These are phyloP conservation scores for Hylia prasina DNA, from an alignment of 2,113 vertebrate species.

Conservation along the genomic window DNA sequence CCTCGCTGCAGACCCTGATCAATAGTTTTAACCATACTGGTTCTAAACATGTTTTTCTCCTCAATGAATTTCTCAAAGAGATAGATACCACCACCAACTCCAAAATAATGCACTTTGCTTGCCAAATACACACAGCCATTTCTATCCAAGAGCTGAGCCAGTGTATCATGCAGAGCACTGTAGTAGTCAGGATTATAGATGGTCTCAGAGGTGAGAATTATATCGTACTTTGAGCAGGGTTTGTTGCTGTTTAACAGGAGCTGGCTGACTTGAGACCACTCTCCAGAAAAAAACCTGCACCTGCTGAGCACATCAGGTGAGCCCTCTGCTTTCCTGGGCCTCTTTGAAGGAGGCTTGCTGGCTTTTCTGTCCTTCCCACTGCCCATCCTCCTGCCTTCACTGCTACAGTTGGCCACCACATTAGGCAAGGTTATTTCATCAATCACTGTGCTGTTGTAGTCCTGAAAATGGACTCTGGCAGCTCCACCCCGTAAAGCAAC, in stretches of 20 bases:
- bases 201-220: constrained; percentile 93
- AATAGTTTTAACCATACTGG: constrained; percentile 72
- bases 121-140: constrained; percentile 83
- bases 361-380: background rate
- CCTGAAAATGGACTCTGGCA: constrained; percentile 87
- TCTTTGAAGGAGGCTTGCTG: constrained; percentile 27
- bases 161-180: constrained; percentile 75
- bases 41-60: constrained; percentile 76
- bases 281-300: constrained; percentile 90
- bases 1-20: constrained; percentile 86
- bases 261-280: constrained; percentile 83
- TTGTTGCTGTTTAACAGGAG: constrained; percentile 69
- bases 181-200: constrained; percentile 91
- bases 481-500: constrained; percentile 80
- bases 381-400: background rate
- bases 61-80: constrained; percentile 85
- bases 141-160: constrained; percentile 75
- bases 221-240: constrained; percentile 77
- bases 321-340: constrained; percentile 43
- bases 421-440: constrained; percentile 89
- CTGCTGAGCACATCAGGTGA: constrained; percentile 20
- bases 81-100: constrained; percentile 87
- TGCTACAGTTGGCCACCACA: constrained; percentile 75
- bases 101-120: constrained; percentile 94
- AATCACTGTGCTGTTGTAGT: constrained; percentile 93